phyloP scores from a whole-genome alignment of 2,113 vertebrate genomes.

The Rhipidura dahli region DNA sequence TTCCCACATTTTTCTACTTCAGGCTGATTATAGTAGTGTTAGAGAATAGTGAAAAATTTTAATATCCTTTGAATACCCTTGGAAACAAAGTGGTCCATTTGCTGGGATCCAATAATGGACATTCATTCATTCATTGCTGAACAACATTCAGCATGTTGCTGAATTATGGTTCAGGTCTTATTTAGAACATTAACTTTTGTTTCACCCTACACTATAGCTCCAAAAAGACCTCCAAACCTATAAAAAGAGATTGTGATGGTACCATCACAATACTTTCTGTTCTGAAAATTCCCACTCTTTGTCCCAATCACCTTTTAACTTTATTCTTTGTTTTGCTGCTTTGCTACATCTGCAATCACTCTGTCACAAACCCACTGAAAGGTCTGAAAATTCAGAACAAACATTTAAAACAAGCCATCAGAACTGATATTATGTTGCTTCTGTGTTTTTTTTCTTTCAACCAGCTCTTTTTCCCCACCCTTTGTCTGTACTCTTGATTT shows the following conservation, averaged over 20 bases:
- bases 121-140: no score
- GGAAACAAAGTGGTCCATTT: neutral
- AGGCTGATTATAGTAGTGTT: neutral
- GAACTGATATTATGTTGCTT: neutral
- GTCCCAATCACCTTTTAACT: neutral
- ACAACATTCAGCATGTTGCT: neutral
- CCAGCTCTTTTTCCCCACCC: neutral
- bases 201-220: neutral
- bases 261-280: neutral
- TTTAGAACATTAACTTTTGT: neutral
- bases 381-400: neutral
- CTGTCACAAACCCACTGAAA: neutral
- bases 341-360: neutral
- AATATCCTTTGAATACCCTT: neutral
- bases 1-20: neutral
- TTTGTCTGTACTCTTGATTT: neutral
- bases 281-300: neutral
- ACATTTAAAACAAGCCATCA: neutral
- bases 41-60: neutral
- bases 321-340: neutral
- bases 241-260: neutral
- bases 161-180: neutral
- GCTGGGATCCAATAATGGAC: neutral
- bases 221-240: neutral
- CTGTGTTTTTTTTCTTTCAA: neutral